Evolutionary conservation across 2,113 vertebrate species (phyloP), one percentile per base, ranked within the genome.

Genomic region (Rhinopomastus cyanomelas): DNA sequence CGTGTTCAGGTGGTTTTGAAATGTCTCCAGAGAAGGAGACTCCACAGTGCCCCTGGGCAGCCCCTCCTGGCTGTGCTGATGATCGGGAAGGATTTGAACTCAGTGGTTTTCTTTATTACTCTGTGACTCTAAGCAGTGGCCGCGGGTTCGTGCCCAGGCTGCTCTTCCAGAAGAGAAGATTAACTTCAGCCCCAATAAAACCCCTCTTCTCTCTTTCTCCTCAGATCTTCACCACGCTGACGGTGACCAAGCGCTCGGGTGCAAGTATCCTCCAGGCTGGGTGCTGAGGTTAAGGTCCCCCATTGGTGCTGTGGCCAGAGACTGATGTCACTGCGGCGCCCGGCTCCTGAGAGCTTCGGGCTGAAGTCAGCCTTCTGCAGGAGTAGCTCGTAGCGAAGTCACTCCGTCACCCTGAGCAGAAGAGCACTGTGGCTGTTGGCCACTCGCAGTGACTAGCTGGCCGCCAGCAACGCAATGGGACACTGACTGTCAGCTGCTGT

Each of bases 241-340:
- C 95, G 0, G 94, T 97, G 88, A 98, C 97, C 5, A 97, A 97
- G 59, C 95, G 91, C 57, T 97, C 94, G 36, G 97, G 97, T 29
- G 94, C 84, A 65, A 68, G 21, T 60, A 93, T 36, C 23, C 17
- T 96, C 22, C 69, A 88, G 59, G 77, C 96, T 62, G 98, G 97
- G 39, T 98, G 97, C 97, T 98, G 98, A 98, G 97, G 97, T 96
- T 98, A 98, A 96, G 88, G 88, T 62, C 7, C 42, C 85, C 96
- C 93, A 94, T 96, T 96, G 96, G 95, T 96, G 95, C 88, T 93
- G 18, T 88, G 96, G 97, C 92, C 92, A 93, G 75, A 88, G 79
- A 88, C 78, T 89, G 76, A 56, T 80, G 78, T 62, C 77, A 51
- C 68, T 37, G 18, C 87, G 32, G 27, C 29, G 60, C 55, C 89